Conservation (phyloP, 2,797 vertebrate genomes). For the Potorous gilbertii region DNA sequence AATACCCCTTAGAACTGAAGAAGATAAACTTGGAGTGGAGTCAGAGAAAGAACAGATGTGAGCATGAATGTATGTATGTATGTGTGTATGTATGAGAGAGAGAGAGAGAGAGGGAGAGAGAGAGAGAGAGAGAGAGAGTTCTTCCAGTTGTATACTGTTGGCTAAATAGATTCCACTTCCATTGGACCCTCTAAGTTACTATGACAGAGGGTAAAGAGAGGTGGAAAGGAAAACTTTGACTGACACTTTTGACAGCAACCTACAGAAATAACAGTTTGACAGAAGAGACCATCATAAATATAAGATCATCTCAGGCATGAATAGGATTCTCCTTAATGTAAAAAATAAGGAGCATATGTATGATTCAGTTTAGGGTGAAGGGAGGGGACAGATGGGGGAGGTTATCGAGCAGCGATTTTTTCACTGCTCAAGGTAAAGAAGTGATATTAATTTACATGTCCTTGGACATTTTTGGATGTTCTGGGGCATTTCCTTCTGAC, state of each 20-base stretch:
- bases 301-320: constrained; percentile 67
- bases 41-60: not conserved
- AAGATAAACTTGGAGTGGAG: constrained; percentile 63
- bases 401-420: not conserved
- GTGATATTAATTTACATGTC: constrained; percentile 67
- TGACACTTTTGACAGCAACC: constrained; percentile 76
- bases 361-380: constrained; percentile 40
- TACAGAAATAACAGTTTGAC: constrained; percentile 82
- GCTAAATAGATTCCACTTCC: constrained; percentile 72
- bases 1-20: constrained; percentile 60
- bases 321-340: constrained; percentile 61
- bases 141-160: constrained; percentile 62
- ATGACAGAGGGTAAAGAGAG: constrained; percentile 78
- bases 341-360: constrained; percentile 52
- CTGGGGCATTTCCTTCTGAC: not conserved
- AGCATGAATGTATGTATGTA: not conserved
- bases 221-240: constrained; percentile 67
- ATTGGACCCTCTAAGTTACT: constrained; percentile 69
- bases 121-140: not conserved
- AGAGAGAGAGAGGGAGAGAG: not conserved
- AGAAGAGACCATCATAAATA: constrained; percentile 72
- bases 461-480: constrained; percentile 62
- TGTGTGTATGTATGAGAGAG: not conserved
- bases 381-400: constrained; percentile 2
- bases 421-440: constrained; percentile 18